Conservation (phyloP, 2,113 vertebrate genomes). For the Fukomys damarensis region DNA sequence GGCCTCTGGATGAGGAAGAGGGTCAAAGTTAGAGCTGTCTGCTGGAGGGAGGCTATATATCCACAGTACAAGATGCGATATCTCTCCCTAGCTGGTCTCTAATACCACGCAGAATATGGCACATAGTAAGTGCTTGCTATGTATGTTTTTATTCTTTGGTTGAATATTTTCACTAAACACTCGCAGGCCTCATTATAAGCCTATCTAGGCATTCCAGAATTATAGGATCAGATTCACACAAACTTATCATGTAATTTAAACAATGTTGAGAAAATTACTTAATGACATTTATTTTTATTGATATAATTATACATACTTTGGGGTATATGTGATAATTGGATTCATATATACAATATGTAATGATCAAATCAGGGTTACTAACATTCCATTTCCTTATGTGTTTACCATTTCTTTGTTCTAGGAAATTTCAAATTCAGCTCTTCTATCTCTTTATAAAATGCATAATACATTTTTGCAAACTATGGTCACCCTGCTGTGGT, state of each 20-base stretch:
- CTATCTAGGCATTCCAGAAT: not conserved
- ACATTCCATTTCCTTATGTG: not conserved
- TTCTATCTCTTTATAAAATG: not conserved
- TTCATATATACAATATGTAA: not conserved
- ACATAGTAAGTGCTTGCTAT: not conserved
- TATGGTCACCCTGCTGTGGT: not conserved
- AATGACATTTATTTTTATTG: not conserved
- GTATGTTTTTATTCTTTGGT: constrained; percentile 13
- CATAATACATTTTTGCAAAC: not conserved
- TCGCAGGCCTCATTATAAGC: not conserved
- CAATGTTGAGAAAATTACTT: not conserved
- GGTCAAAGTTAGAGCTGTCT: not conserved
- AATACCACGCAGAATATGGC: not conserved
- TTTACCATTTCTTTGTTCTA: not conserved
- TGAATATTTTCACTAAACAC: not conserved
- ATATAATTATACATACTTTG: not conserved
- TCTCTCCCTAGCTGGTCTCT: not conserved
- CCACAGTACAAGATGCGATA: not conserved
- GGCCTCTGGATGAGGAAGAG: not conserved
- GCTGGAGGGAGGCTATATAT: not conserved
- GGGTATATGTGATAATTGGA: not conserved
- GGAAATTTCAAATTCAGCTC: not conserved
- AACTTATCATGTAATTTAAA: not conserved
- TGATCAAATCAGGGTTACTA: not conserved
- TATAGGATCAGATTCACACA: constrained; percentile 1